Conservation (phyloP, 30 jellyfish, hydroid and myxozoan species). For the Turritopsis rubra region DNA sequence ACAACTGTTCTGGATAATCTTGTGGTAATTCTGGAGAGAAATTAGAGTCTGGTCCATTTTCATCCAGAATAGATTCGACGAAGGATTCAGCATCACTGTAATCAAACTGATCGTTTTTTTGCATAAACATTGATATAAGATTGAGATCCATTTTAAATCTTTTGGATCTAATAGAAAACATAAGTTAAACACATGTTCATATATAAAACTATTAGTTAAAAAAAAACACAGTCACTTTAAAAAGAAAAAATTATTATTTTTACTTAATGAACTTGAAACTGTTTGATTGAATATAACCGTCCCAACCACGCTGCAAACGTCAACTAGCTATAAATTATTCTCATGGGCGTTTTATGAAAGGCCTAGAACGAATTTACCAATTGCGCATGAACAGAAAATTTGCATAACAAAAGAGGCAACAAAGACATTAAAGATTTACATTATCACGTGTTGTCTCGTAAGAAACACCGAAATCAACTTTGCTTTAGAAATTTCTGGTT, state of each 20-base stretch:
- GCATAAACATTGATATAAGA: constrained; percentile 13
- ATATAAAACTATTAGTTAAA: too few species aligned
- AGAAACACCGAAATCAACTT: neutral
- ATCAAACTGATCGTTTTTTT: neutral
- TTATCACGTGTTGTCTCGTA: neutral
- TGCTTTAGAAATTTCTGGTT: neutral
- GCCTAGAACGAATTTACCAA: neutral
- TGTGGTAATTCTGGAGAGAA: neutral
- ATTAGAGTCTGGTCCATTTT: constrained; percentile 4
- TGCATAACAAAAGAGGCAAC: neutral
- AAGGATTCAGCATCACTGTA: constrained; percentile 13
- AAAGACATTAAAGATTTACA: neutral
- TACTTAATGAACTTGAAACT: neutral
- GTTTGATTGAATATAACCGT: neutral
- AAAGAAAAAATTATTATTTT: too few species aligned
- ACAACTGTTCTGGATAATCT: neutral
- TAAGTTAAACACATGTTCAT: neutral
- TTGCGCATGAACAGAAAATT: constrained; percentile 1
- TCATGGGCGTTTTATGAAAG: neutral
- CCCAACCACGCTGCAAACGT: neutral
- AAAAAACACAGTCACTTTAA: too few species aligned
- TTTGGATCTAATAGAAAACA: neutral
- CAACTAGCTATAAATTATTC: neutral
- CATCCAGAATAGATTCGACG: constrained; percentile 3
- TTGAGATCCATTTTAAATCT: constrained; percentile 1